Conservation (phyloP, 2,797 vertebrate genomes). For the Helicolenus hilgendorfi region DNA sequence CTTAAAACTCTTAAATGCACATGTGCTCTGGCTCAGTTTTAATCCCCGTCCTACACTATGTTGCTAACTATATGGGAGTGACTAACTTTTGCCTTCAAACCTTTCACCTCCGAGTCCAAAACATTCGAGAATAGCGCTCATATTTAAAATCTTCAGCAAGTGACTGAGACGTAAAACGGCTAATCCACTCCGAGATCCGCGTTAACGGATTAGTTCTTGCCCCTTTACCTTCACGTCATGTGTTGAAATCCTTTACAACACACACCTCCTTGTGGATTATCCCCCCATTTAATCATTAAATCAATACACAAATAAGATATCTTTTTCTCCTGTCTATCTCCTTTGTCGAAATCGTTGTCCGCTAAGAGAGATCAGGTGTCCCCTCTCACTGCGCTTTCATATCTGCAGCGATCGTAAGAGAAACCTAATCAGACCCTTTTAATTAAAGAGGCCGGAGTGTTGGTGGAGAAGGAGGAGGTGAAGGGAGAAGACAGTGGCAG, state of each 20-base stretch:
- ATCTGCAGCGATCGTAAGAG: slow-evolving; percentile 47
- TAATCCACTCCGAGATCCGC: slow-evolving; percentile 31
- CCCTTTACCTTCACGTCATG: background rate
- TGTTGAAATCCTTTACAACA: slow-evolving; percentile 18
- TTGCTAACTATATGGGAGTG: background rate
- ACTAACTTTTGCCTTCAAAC: background rate
- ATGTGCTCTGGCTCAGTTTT: background rate
- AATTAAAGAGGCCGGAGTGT: slow-evolving; percentile 73
- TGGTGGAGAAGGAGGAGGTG: slow-evolving; percentile 9
- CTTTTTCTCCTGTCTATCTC: background rate
- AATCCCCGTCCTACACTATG: background rate
- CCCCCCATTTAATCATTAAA: slow-evolving; percentile 42
- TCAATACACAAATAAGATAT: slow-evolving; percentile 46
- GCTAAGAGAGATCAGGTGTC: slow-evolving; percentile 32
- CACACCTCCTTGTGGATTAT: slow-evolving; percentile 28
- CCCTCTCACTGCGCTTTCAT: slow-evolving; percentile 16
- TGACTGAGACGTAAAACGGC: slow-evolving; percentile 2
- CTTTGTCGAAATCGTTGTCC: background rate
- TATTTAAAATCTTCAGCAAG: slow-evolving; percentile 6
- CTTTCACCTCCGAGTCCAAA: background rate
- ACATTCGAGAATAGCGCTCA: background rate
- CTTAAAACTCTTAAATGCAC: background rate
- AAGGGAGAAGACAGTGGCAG: slow-evolving; percentile 34
- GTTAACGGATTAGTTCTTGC: slow-evolving; percentile 17
- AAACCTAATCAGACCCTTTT: slow-evolving; percentile 74